Evolutionary conservation across 2,888 invertebrate genomes (phyloP).

Genomic region (Schrankia costaestrigalis): DNA sequence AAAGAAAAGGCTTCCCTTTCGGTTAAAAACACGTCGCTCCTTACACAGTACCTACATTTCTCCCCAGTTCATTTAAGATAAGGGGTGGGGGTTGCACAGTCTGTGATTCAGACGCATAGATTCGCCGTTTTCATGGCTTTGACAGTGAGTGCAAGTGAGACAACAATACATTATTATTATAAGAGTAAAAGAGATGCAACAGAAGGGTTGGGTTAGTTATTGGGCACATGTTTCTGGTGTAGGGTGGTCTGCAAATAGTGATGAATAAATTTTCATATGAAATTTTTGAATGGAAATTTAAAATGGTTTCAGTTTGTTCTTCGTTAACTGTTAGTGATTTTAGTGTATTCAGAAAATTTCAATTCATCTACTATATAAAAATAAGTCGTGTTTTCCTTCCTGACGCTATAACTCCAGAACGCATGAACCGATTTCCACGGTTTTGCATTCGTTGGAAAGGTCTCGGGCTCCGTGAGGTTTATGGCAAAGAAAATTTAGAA

Average conservation of each 20-base stretch:
- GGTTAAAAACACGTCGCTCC: conserved; percentile 34
- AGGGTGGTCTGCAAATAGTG: conserved; percentile 48
- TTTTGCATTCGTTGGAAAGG: no score
- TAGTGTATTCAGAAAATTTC: no score
- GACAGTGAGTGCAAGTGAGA: conserved; percentile 62
- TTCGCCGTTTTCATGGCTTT: conserved; percentile 75
- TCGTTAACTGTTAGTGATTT: no score
- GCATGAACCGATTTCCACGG: no score
- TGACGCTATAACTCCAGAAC: no score
- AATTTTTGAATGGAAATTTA: conserved; percentile 20
- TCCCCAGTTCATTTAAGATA: conserved; percentile 75
- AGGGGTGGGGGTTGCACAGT: conserved; percentile 58
- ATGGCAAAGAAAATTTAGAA: no score
- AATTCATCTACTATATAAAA: no score
- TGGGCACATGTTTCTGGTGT: conserved; percentile 56
- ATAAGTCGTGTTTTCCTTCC: no score
- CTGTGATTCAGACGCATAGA: conserved; percentile 76
- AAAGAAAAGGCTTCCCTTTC: conserved; percentile 26
- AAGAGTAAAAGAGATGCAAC: conserved; percentile 47
- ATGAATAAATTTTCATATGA: conserved; percentile 50
- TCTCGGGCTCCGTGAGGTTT: no score
- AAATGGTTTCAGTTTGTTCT: conserved; percentile 10
- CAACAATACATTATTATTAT: conserved; percentile 35
- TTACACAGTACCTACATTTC: conserved; percentile 49
- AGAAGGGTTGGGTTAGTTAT: conserved; percentile 68